Base-by-base conservation (phyloP, 2,888 invertebrate genomes). In the Sturmia bella region DNA sequence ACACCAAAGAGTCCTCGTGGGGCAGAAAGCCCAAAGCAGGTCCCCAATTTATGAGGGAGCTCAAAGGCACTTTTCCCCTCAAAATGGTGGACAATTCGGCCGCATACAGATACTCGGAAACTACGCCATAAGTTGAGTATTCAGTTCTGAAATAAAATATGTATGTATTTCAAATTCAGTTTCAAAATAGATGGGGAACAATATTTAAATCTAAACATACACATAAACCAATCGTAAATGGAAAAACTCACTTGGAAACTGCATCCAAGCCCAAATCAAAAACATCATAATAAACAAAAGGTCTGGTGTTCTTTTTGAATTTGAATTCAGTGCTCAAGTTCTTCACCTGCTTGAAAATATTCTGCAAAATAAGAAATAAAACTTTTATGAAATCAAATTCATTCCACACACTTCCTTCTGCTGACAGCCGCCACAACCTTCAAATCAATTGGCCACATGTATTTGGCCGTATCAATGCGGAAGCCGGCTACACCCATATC, bases 401-500 rank as follows among this genome's bases (percentile, higher is more conserved):
- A 37, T 11, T 11, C n/a, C 17, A n/a, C 19, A 9, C 21, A 17
- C 13, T 1, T 12, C 1, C 41, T 24, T n/a, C 57, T 12, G 6
- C 52, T 39, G 4, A 57, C n/a, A n/a, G n/a, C n/a, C n/a, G n/a
- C n/a, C n/a, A 19, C n/a, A 32, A 85, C 86, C 75, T 92, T 86
- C 37, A 97, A 91, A 87, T 97, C 96, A 0, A 89, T 88, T 0
- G 97, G 96, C 94, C 94, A 94, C 94, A 95, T 95, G 88, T 95
- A 95, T 85, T 95, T 95, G 0, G 95, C 94, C 11, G 95, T 94
- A 87, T 95, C 95, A 57, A 95, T 92, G 87, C 95, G 93, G 91
- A 96, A 96, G 21, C 97, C 97, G 88, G 96, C 96, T 0, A 96
- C 95, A 39, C 97, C 97, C 76, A 93, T 88, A 64, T 93, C 93